Evolutionary conservation across 2,888 invertebrate genomes (phyloP).

Genomic region (Sarcophaga caerulescens): DNA sequence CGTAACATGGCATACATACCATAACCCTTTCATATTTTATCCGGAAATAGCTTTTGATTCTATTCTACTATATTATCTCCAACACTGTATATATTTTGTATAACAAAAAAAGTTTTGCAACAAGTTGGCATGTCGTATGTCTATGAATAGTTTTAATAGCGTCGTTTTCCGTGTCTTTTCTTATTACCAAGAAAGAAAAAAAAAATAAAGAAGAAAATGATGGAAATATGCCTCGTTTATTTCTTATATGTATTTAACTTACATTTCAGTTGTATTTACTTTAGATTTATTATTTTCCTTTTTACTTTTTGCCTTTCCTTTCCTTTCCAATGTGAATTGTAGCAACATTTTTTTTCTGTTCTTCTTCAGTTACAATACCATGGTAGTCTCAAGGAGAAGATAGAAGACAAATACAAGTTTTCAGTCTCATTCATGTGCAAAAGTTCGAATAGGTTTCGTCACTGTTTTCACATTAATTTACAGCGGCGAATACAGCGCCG

Average conservation of each 20-base stretch:
- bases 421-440: too few species aligned
- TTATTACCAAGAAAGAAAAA: not conserved
- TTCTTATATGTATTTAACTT: not conserved
- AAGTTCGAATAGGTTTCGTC: not conserved
- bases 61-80: not conserved
- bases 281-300: slow-evolving; percentile 32
- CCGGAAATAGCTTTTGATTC: not conserved
- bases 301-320: not conserved
- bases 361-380: not conserved
- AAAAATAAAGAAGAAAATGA: too few species aligned
- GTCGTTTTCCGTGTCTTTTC: slow-evolving; percentile 13
- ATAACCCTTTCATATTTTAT: too few species aligned
- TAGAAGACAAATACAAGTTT: too few species aligned
- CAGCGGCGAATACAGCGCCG: not conserved
- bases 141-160: slow-evolving; percentile 70
- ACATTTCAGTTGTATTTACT: not conserved
- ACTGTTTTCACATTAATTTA: slow-evolving; percentile 12
- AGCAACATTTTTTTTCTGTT: slow-evolving; percentile 1
- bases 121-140: slow-evolving; percentile 74
- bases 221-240: not conserved
- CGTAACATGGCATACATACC: too few species aligned
- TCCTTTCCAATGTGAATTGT: not conserved
- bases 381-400: too few species aligned
- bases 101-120: slow-evolving; percentile 62
- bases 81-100: too few species aligned